These are phyloP conservation scores for Gryllus bimaculatus DNA, from an alignment of 1,140 invertebrate genomes.

Conservation along the genomic window DNA sequence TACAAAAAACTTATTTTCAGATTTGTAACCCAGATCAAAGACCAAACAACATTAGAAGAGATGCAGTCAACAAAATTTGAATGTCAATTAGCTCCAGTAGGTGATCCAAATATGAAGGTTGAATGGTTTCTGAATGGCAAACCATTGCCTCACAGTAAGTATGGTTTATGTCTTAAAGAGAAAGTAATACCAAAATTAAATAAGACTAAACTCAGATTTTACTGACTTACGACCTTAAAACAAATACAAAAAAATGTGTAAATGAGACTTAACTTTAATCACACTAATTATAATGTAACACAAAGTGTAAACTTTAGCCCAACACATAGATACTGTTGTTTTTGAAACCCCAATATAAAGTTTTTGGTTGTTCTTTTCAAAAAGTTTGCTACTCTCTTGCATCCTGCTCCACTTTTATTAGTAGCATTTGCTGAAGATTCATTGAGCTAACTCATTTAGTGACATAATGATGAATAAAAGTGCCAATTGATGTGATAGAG, in stretches of 20 bases:
- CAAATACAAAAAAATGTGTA: not conserved
- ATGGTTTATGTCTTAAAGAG: not conserved
- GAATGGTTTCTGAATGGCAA: slow-evolving; percentile 95
- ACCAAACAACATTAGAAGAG: slow-evolving; percentile 73
- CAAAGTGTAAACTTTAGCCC: too few species aligned
- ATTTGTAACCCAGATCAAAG: slow-evolving; percentile 85
- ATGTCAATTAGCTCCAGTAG: slow-evolving; percentile 85
- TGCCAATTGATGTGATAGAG: too few species aligned
- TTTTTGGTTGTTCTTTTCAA: too few species aligned
- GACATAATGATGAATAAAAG: too few species aligned
- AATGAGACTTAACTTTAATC: not conserved
- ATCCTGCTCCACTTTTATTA: too few species aligned
- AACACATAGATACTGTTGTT: too few species aligned
- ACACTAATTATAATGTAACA: not conserved
- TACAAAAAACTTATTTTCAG: slow-evolving; percentile 30
- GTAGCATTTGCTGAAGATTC: too few species aligned
- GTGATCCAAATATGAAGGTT: slow-evolving; percentile 94
- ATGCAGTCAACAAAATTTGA: slow-evolving; percentile 89
- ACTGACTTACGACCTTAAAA: not conserved
- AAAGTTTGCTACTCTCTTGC: too few species aligned
- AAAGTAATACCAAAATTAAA: not conserved
- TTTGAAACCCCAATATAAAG: too few species aligned
- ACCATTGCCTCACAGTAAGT: slow-evolving; percentile 74
- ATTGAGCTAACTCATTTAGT: too few species aligned
- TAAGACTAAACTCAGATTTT: not conserved